Base-by-base conservation (phyloP, 2,888 invertebrate species). In the Lymantria dispar region DNA sequence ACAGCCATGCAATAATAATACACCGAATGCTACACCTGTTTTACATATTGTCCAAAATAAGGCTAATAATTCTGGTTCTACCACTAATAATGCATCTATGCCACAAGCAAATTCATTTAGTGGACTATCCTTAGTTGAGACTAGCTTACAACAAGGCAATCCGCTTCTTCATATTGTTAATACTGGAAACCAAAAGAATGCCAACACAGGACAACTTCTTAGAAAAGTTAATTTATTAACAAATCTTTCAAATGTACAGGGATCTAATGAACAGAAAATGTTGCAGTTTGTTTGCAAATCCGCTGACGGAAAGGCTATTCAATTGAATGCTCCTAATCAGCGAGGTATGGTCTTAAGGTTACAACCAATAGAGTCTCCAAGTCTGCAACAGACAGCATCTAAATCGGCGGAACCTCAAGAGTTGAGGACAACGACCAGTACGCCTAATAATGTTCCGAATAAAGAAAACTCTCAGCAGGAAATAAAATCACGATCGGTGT, bases 221-320 rank as follows among this genome's bases (percentile, higher is more conserved):
- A 91, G 92, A 72, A 76, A 91, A 59, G 92, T 92, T 0, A 92
- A 92, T 62, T 78, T 92, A 33, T 63, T 92, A 22, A 92, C 91
- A 0, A 92, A 91, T 70, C 70, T 91, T 1, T 70, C 87, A 1
- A 92, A 90, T 62, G 83, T 83, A 8, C 91, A 91, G 77, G 91
- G 90, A 15, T 74, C 83, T 5, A 90, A 83, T 59, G 92, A 92
- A 55, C 91, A 92, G 61, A 92, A 92, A 72, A 91, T 92, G 88
- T 90, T 94, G 29, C 94, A 94, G 65, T 93, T 94, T 70, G 92
- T 94, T 42, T 94, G 94, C 69, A 94, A 94, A 78, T 93, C 94
- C 38, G 85, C 92, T 13, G 93, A 93, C 64, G 93, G 93, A 9
- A 93, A 93, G 78, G 76, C 92, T 47, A 92, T 93, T 57, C 93